Base-by-base conservation (phyloP, 1,140 invertebrate species). In the Monomorium pharaonis region DNA sequence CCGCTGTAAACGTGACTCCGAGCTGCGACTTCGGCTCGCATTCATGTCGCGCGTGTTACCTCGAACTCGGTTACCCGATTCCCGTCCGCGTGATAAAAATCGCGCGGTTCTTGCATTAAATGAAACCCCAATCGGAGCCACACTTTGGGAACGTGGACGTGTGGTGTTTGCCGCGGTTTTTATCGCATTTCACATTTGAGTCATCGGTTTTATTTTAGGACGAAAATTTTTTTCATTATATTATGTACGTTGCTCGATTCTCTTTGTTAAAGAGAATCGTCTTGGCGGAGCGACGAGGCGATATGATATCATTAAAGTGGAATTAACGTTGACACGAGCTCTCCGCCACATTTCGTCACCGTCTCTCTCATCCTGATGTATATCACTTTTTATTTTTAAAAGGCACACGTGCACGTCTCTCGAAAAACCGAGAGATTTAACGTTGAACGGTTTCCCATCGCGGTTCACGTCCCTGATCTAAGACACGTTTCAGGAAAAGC, bases 61-160 rank as follows among this genome's bases (percentile, higher is more conserved):
- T 49, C 77, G 47, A 63, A 62, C 75, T 42, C 75, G 18, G 63
- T 81, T 69, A 81, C 33, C 33, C 37, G 74, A 76, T 18, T 76
- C 70, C 33, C 30, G 24, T 54, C 49, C 56, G n/a, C 63, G 37
- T 37, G 16, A 56, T 56, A 49, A 54, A 81, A 81, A 70, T 81
- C 65, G 65, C 49, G 49, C 49, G 49, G 7, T 72, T 42, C 49
- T 30, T 37, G 47, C 65, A 56, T 24, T 33, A 33, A 70, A 27
- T 27, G 63, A 70, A 54, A 69, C 49, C 56, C 47, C 5, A 49
- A 16, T 24, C 4, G n/a, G 37, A 5, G 21, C 16, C 49, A 42
- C 33, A 27, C 18, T 42, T 49, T 27, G 9, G 18, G 42, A 65
- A 65, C 77, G 21, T 56, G 76, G 7, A 49, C 12, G 14, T n/a